Percentiles rank a stretch among this genome's conserved stretches.
Conservation (phyloP, 2,113 vertebrate genomes). For the Galeopterus variegatus region DNA sequence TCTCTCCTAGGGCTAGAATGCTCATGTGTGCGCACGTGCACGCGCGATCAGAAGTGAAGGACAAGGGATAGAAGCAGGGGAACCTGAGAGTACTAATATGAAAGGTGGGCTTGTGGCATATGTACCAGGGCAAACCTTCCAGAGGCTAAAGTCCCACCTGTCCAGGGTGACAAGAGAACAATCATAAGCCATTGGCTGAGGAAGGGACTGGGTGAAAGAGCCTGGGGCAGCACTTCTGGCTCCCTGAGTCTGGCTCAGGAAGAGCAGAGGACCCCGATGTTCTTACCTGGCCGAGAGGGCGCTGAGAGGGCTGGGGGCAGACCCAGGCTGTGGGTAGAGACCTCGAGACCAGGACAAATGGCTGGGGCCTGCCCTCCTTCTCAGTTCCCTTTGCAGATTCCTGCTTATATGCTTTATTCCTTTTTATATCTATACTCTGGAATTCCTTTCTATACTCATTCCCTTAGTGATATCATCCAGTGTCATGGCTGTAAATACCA, state of each 20-base stretch:
- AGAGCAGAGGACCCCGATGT: background rate
- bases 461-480: too few species aligned
- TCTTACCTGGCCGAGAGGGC: background rate
- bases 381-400: background rate
- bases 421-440: background rate
- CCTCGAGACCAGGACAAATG: background rate
- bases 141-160: background rate
- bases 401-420: background rate
- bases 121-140: background rate
- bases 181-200: background rate
- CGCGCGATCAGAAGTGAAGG: background rate
- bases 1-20: background rate
- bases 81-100: background rate
- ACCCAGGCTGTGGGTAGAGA: fast-evolving
- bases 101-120: background rate
- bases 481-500: fast-evolving
- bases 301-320: too few species aligned
- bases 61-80: background rate
- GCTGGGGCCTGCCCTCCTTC: background rate
- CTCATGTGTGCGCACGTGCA: background rate
- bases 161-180: background rate
- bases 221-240: background rate
- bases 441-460: background rate
- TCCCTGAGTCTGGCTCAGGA: background rate
- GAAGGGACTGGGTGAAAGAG: background rate